Evolutionary conservation across 2,797 vertebrate species (phyloP), one percentile per base, ranked within the genome.

Genomic region (Lutjanus campechanus): DNA sequence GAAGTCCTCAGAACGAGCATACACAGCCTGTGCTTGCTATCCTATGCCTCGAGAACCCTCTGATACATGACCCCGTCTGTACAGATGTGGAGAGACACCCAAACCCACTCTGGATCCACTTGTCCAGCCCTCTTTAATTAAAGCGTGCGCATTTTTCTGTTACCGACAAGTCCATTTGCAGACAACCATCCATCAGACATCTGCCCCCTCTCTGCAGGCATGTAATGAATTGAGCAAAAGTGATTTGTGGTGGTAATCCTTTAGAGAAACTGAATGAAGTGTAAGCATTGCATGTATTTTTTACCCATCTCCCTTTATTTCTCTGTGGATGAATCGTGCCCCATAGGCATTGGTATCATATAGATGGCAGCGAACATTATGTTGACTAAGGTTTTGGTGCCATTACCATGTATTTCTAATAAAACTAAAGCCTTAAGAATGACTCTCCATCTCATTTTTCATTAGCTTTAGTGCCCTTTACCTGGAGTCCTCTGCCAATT

Each of bases 401-500:
- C 55, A 91, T 95, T 93, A 93, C 81, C 92, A 91, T 92, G 89
- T 93, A 94, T 94, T 94, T 93, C 90, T 93, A 95, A 94, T 95
- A 90, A 93, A 92, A 92, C 79, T 82, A 84, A 92, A 92, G 86
- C 85, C 87, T 88, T 81, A 83, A 88, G 79, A 89, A 93, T 86
- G 89, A 91, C 90, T 90, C 85, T 87, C 67, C 36, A 36, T 79
- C 85, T 91, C 85, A 88, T 93, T 93, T 94, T 94, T 95, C 92
- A 94, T 92, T 92, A 93, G 92, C 89, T 89, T 88, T 81, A 86
- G 82, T 93, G 93, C 89, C 91, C 92, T 92, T 95, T 92, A 88
- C 88, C 83, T 91, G 80, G 60, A 87, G 87, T 86, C 89, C 82
- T 88, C 76, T 80, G 79, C 80, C 89, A 82, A 81, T 92, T 90